Percentiles rank a stretch among this genome's conserved stretches.
Evolutionary conservation across 2,888 invertebrate species (phyloP).

Genomic region (Heliconius ethilla): DNA sequence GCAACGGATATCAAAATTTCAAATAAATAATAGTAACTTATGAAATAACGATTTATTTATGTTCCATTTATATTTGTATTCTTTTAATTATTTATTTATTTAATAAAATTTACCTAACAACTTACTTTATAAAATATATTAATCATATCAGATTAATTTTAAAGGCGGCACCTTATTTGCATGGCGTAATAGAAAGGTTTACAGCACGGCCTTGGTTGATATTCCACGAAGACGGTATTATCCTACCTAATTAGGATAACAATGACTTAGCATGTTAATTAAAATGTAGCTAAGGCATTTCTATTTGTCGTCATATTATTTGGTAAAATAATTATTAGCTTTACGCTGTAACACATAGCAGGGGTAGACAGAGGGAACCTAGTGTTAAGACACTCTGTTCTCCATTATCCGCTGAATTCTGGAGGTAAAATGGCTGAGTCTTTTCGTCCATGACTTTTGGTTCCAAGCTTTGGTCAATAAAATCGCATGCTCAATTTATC

Average conservation of each 20-base stretch:
- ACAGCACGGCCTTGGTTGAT: not conserved
- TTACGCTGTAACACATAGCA: no score
- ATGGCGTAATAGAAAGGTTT: conserved; percentile 26
- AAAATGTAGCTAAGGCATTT: not conserved
- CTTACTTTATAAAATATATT: not conserved
- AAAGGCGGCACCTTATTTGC: conserved; percentile 14
- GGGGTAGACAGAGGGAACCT: no score
- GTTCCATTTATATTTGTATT: no score
- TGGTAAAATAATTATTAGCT: no score
- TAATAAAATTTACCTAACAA: not conserved
- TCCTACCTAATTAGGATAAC: conserved; percentile 12
- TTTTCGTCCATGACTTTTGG: not conserved
- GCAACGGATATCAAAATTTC: no score
- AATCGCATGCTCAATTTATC: conserved; percentile 9
- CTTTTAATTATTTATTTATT: no score
- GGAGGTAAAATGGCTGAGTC: not conserved
- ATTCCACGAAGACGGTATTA: conserved; percentile 9
- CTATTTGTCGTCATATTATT: not conserved
- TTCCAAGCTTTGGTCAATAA: not conserved
- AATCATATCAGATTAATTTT: conserved; percentile 8
- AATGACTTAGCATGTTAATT: conserved; percentile 8
- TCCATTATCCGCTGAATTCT: no score
- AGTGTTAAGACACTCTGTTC: no score
- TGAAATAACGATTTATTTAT: no score
- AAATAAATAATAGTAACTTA: no score